These are phyloP conservation scores for Drosophila paulistorum DNA, from an alignment of 1,140 invertebrate genomes.

Conservation along the genomic window DNA sequence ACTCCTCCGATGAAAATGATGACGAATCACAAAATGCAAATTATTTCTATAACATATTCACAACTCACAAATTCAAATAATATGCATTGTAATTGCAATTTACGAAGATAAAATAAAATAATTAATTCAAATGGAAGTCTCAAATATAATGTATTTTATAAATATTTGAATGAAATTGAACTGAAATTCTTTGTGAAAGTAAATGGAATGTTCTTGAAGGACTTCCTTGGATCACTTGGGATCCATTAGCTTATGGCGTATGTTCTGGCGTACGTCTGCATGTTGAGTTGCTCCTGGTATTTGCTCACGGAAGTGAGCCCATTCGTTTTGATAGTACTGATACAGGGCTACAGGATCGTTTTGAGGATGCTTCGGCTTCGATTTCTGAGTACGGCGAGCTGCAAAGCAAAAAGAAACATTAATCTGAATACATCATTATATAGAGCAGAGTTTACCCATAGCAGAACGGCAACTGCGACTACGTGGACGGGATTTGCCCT, in stretches of 20 bases:
- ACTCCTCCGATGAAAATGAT: neutral
- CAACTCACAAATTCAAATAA: neutral
- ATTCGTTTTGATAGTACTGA: conserved; percentile 89
- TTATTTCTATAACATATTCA: neutral
- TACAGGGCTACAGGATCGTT: conserved; percentile 89
- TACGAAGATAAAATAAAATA: neutral
- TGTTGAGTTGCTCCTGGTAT: conserved; percentile 87
- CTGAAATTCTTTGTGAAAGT: neutral
- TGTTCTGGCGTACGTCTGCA: conserved; percentile 86
- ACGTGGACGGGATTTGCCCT: conserved; percentile 42
- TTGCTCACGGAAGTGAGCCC: conserved; percentile 87
- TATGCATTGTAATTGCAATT: neutral
- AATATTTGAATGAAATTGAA: neutral
- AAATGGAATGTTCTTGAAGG: neutral
- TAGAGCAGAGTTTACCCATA: conserved; percentile 20
- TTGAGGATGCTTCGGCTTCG: conserved; percentile 22
- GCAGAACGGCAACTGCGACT: conserved; percentile 18
- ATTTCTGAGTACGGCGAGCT: conserved; percentile 30
- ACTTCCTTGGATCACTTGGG: conserved; percentile 32
- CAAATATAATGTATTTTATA: neutral
- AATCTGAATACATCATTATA: neutral
- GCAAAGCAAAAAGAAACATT: neutral
- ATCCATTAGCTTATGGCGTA: conserved; percentile 85
- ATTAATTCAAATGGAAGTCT: neutral
- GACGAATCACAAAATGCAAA: neutral